Evolutionary conservation across 1,140 invertebrate species (phyloP).

Genomic region (Philaenus spumarius): DNA sequence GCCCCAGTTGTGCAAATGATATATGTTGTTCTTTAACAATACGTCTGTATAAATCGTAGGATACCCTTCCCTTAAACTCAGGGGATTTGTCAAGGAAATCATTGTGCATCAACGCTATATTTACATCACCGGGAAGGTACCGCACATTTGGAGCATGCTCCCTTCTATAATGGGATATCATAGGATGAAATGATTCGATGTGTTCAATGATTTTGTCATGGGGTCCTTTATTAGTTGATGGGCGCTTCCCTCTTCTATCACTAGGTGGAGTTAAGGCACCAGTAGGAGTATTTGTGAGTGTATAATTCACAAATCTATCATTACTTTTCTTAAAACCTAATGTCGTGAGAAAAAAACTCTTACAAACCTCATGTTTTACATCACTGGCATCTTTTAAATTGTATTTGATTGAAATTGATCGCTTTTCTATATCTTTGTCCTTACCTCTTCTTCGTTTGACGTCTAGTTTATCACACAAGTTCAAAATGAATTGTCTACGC

Average conservation of each 20-base stretch:
- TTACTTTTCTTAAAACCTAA: slow-evolving; percentile 3
- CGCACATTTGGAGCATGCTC: too few species aligned
- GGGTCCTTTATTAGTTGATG: neutral
- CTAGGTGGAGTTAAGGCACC: slow-evolving; percentile 1
- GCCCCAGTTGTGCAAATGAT: too few species aligned
- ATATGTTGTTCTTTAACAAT: neutral
- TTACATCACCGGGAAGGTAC: slow-evolving; percentile 2
- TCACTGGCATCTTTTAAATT: neutral
- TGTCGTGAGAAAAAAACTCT: slow-evolving; percentile 4
- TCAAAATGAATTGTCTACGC: too few species aligned
- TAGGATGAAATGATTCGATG: neutral
- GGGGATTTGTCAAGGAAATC: neutral
- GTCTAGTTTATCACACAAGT: too few species aligned
- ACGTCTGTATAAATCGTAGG: neutral
- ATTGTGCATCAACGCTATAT: neutral
- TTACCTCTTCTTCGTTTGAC: too few species aligned
- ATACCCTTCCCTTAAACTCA: neutral
- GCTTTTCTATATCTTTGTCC: too few species aligned
- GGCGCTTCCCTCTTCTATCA: neutral
- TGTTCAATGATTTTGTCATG: neutral
- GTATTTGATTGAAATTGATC: too few species aligned
- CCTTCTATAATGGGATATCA: too few species aligned
- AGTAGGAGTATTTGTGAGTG: neutral
- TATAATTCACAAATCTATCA: neutral
- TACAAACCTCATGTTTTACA: neutral